These are phyloP conservation scores for Manduca sexta DNA, from an alignment of 1,140 invertebrate genomes.

Conservation along the genomic window DNA sequence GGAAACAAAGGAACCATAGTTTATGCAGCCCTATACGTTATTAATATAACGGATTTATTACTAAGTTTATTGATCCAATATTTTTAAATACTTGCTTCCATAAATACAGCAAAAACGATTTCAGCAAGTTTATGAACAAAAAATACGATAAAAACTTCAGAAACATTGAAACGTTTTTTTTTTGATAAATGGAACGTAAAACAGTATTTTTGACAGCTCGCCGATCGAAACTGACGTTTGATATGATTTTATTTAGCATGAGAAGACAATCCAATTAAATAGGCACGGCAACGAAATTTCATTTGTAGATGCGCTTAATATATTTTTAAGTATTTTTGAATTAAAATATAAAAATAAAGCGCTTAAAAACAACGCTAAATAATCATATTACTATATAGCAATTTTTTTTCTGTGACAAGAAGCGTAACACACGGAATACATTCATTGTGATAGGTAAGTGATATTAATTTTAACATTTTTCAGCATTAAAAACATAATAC, in stretches of 20 bases:
- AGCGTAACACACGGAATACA: neutral
- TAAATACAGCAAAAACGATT: too few species aligned
- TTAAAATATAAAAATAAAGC: too few species aligned
- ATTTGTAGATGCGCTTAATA: constrained; percentile 41
- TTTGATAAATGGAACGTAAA: constrained; percentile 22
- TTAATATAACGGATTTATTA: too few species aligned
- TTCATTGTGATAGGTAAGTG: constrained; percentile 42
- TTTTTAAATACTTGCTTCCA: too few species aligned
- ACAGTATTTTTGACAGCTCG: constrained; percentile 21
- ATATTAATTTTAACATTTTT: constrained; percentile 13
- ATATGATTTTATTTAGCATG: constrained; percentile 23
- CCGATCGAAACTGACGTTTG: constrained; percentile 29
- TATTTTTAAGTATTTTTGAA: too few species aligned
- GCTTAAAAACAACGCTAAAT: neutral
- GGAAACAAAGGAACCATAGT: too few species aligned
- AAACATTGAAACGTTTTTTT: too few species aligned
- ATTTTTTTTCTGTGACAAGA: neutral
- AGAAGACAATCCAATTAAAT: too few species aligned
- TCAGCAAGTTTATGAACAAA: too few species aligned
- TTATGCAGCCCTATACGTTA: too few species aligned
- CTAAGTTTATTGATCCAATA: too few species aligned
- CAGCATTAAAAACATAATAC: constrained; percentile 7
- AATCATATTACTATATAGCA: neutral
- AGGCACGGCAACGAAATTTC: constrained; percentile 22
- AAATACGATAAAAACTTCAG: too few species aligned